phyloP scores from a whole-genome alignment of 2,797 vertebrate species.

The Pteropus rufus region DNA sequence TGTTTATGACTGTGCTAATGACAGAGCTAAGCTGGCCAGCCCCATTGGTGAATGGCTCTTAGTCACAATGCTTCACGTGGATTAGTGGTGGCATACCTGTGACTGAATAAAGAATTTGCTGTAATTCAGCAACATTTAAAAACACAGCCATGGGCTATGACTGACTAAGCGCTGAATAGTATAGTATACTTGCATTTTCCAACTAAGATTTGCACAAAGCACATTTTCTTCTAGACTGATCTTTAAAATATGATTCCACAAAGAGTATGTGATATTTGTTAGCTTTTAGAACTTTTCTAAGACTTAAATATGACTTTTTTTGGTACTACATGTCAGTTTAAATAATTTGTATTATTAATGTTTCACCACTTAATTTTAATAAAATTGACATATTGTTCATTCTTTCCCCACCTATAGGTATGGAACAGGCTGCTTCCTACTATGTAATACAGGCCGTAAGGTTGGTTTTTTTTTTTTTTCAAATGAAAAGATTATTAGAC shows the following conservation, averaged over 20 bases:
- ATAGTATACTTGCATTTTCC: neutral
- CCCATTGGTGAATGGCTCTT: neutral
- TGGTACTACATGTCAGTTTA: neutral
- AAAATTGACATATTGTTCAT: constrained; percentile 39
- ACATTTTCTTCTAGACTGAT: constrained; percentile 25
- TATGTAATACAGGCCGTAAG: constrained; percentile 95
- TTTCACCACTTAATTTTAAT: constrained; percentile 48
- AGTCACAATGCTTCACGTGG: neutral
- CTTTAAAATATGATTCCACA: constrained; percentile 13
- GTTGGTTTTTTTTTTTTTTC: constrained; percentile 80
- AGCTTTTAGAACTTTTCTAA: constrained; percentile 6
- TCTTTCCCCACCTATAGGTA: constrained; percentile 85
- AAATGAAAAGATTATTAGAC: neutral
- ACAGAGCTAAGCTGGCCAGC: neutral
- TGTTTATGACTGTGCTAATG: neutral
- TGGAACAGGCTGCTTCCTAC: constrained; percentile 97
- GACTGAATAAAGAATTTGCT: neutral
- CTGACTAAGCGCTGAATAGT: neutral
- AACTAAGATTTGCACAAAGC: neutral
- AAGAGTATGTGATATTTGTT: neutral
- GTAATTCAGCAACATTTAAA: neutral
- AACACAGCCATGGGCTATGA: neutral
- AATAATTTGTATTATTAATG: neutral
- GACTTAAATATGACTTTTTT: constrained; percentile 4
- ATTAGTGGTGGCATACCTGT: neutral